These are phyloP conservation scores for Catajapyx aquilonaris DNA, from an alignment of 1,140 invertebrate genomes.

Conservation along the genomic window DNA sequence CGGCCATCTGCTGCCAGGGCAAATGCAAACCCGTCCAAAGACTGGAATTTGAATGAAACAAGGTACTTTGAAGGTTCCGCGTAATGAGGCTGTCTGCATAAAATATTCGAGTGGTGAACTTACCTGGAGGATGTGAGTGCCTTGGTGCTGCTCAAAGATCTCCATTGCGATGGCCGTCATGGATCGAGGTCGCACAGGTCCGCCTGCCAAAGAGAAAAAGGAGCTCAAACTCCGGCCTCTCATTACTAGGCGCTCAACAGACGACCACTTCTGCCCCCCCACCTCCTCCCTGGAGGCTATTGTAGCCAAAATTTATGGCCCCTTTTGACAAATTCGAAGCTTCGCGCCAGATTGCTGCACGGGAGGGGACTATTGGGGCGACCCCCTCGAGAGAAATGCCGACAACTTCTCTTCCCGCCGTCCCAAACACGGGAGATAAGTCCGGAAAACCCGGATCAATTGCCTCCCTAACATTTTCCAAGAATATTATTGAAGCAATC, in stretches of 20 bases:
- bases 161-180: slow-evolving; percentile 47
- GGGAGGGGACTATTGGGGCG: too few relatives aligned
- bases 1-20: slow-evolving; percentile 82
- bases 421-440: too few relatives aligned
- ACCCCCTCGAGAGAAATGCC: too few relatives aligned
- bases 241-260: slow-evolving; percentile 9
- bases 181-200: slow-evolving; percentile 40
- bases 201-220: slow-evolving; percentile 35
- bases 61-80: slow-evolving; percentile 5
- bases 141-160: slow-evolving; percentile 87
- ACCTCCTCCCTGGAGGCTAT: not conserved
- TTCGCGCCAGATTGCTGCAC: too few relatives aligned
- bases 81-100: too few relatives aligned
- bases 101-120: slow-evolving; percentile 9
- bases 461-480: too few relatives aligned
- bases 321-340: not conserved
- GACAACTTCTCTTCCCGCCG: too few relatives aligned
- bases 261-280: not conserved
- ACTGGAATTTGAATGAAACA: slow-evolving; percentile 40
- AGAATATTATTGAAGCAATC: too few relatives aligned
- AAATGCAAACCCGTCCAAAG: slow-evolving; percentile 88
- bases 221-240: slow-evolving; percentile 11
- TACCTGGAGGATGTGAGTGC: slow-evolving; percentile 92
- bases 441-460: too few relatives aligned
- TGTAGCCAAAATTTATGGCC: not conserved